phyloP scores from a whole-genome alignment of 2,113 vertebrate species.

The Azemiops feae region DNA sequence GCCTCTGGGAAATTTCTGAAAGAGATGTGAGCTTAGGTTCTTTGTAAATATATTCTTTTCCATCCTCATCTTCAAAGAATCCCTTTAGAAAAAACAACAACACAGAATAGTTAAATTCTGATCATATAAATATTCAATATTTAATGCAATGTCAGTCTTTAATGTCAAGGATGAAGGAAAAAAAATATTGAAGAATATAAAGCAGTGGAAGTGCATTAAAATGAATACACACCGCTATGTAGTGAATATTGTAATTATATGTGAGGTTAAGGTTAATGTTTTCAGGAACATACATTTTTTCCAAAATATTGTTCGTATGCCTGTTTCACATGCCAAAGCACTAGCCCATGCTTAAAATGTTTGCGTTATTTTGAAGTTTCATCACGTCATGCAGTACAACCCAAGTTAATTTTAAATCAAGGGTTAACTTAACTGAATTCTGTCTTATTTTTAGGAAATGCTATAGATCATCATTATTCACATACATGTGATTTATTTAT shows the following conservation, averaged over 20 bases:
- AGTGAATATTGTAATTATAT: conserved; percentile 46
- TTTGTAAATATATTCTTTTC: conserved; percentile 99
- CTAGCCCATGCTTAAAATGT: not conserved
- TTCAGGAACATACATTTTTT: conserved; percentile 39
- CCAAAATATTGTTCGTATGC: conserved; percentile 49
- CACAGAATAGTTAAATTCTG: conserved; percentile 34
- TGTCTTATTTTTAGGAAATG: not conserved
- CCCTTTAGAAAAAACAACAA: conserved; percentile 74
- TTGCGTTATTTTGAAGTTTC: not conserved
- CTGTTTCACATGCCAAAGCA: conserved; percentile 74
- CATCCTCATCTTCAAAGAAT: conserved; percentile 97
- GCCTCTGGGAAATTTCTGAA: conserved; percentile 94
- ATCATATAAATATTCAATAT: not conserved
- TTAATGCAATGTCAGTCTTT: conserved; percentile 47
- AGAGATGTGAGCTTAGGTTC: conserved; percentile 96
- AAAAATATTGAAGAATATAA: conserved; percentile 37
- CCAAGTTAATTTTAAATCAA: not conserved
- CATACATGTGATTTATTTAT: not conserved
- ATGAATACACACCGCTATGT: conserved; percentile 52
- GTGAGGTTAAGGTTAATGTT: conserved; percentile 44
- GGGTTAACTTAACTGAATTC: not conserved
- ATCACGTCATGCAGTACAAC: not conserved
- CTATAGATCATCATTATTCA: conserved; percentile 9
- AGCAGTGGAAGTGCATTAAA: conserved; percentile 38
- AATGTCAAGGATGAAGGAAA: conserved; percentile 54